Base-by-base conservation (phyloP, 2,113 vertebrate genomes). In the Tragulus kanchil region DNA sequence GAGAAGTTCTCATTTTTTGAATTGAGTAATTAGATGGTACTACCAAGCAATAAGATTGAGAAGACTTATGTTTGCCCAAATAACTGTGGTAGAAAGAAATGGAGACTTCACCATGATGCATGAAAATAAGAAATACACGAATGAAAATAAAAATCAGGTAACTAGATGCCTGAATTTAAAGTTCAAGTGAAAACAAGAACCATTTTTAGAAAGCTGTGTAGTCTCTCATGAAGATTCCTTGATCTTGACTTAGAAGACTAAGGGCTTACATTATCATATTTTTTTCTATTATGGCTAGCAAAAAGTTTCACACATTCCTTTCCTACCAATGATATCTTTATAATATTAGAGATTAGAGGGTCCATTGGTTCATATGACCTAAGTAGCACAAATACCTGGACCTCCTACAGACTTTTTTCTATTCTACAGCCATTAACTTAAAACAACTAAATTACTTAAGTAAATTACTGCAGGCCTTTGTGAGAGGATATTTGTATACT, bases 31-130 rank as follows among this genome's bases (percentile, higher is more conserved):
- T 50, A 52, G 50, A 50, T 36, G n/a, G 8, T 75, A 58, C 64
- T 61, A 75, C 3, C 3, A 25, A 10, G 6, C 17, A 23, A n/a
- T 62, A 56, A 89, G 59, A 62, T 17, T 0, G 21, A 78, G 11
- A 58, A 62, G 12, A 65, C 0, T 52, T 54, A 17, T 54, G 0
- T n/a, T 19, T 36, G 0, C 3, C 54, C 8, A 67, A 85, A 31
- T 17, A 65, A 73, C 21, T 59, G 54, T 17, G 6, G 3, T 8
- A 45, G 7, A 42, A 48, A 67, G 15, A 89, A 85, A 93, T 16
- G 21, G 15, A 87, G 19, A 42, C 5, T 31, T 50, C 4, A 3
- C 42, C 4, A 42, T 2, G 31, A 3, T 1, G 0, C 6, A 3
- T 50, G 23, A 45, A 78, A 21, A 78, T 78, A 78, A 69, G 9